Percentiles rank a stretch among this genome's conserved stretches.
Evolutionary conservation across 2,888 invertebrate genomes (phyloP).

Genomic region (Spilosoma lubricipeda): DNA sequence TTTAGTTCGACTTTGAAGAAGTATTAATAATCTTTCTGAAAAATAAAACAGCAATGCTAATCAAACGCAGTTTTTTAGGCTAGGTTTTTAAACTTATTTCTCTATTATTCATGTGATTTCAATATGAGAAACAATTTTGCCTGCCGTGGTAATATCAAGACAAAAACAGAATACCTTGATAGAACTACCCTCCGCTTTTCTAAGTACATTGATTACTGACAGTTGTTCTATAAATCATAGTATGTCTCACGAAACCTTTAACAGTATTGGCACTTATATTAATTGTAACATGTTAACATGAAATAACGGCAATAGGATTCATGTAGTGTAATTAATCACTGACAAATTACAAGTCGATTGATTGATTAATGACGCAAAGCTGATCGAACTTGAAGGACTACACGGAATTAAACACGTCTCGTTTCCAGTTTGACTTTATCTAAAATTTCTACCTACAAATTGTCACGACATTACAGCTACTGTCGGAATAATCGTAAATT

Average conservation of each 20-base stretch:
- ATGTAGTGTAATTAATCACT: constrained; percentile 9
- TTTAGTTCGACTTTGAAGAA: too few relatives aligned
- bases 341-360: constrained; percentile 18
- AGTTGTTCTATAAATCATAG: background rate
- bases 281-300: constrained; percentile 9
- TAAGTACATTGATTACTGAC: background rate
- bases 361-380: constrained; percentile 9
- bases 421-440: background rate
- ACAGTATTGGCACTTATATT: constrained; percentile 5
- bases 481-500: background rate
- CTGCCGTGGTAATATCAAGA: background rate
- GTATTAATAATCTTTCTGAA: too few relatives aligned
- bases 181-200: background rate
- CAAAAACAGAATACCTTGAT: background rate
- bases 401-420: background rate
- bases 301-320: background rate
- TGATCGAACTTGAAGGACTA: constrained; percentile 2
- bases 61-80: too few relatives aligned
- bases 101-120: background rate
- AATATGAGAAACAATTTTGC: background rate
- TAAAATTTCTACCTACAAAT: background rate
- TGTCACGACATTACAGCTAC: background rate
- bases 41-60: background rate
- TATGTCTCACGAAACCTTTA: background rate
- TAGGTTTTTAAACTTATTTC: background rate